phyloP scores from a whole-genome alignment of 2,113 vertebrate species.

The Petrocephalus microphthalmus region DNA sequence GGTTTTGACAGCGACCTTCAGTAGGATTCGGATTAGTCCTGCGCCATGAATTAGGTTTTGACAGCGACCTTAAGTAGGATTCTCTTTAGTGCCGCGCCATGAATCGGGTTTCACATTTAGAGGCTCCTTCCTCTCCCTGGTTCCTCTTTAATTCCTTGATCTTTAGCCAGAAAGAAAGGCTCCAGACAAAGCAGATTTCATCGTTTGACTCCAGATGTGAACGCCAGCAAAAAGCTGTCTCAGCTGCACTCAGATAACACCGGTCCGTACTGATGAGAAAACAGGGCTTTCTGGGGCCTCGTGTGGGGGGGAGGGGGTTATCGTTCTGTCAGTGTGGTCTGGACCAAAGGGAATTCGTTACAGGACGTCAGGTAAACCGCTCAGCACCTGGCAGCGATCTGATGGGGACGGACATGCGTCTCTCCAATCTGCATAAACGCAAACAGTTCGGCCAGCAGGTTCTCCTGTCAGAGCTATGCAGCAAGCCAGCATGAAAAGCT shows the following conservation, averaged over 20 bases:
- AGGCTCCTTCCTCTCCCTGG: not conserved
- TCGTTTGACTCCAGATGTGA: not conserved
- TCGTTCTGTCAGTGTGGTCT: not conserved
- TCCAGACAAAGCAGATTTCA: not conserved
- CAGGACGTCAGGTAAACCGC: not conserved
- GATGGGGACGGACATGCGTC: not conserved
- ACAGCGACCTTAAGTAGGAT: not conserved
- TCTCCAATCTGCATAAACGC: not conserved
- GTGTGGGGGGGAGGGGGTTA: not conserved
- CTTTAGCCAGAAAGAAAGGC: not conserved
- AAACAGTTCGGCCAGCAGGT: not conserved
- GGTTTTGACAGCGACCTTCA: not conserved
- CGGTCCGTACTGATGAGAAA: not conserved
- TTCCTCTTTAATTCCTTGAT: slow-evolving; percentile 6
- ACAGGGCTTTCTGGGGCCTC: not conserved
- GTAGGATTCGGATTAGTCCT: not conserved
- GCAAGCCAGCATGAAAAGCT: not conserved
- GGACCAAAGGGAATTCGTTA: not conserved
- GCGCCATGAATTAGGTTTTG: not conserved
- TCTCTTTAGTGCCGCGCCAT: not conserved
- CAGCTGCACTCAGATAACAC: not conserved
- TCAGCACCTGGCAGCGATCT: not conserved
- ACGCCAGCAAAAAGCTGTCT: not conserved
- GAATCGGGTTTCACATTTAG: not conserved
- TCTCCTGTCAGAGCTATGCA: not conserved